These are phyloP conservation scores for Alligator mississippiensis DNA, from an alignment of 2,113 vertebrate genomes.

Conservation along the genomic window DNA sequence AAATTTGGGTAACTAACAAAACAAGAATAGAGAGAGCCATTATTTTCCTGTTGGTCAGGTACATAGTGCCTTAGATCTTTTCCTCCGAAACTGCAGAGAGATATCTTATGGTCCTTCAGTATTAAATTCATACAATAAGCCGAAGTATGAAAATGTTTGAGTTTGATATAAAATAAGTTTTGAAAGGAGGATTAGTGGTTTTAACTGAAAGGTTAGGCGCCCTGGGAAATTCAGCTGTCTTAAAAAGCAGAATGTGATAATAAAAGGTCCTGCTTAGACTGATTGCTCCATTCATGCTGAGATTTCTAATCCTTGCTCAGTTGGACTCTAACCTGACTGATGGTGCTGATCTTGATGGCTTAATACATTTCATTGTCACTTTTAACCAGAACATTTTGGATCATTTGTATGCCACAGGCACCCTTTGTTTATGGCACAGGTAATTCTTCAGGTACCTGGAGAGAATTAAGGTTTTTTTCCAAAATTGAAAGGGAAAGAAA, in stretches of 20 bases:
- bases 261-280: not conserved
- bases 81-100: conserved; percentile 18
- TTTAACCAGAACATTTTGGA: not conserved
- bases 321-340: conserved; percentile 3
- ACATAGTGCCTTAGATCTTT: not conserved
- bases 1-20: not conserved
- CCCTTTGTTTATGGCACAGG: not conserved
- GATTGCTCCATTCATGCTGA: not conserved
- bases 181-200: conserved; percentile 52
- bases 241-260: not conserved
- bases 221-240: not conserved
- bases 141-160: conserved; percentile 17
- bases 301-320: not conserved
- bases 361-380: not conserved
- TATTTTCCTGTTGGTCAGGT: not conserved
- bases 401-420: not conserved
- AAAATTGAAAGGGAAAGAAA: not conserved
- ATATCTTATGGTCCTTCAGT: not conserved
- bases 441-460: conserved; percentile 8
- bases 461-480: not conserved
- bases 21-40: not conserved
- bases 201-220: conserved; percentile 2
- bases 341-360: conserved; percentile 5
- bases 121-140: not conserved
- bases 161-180: conserved; percentile 47